Base-by-base conservation (phyloP, 2,888 invertebrate genomes). In the Ophion costatus region DNA sequence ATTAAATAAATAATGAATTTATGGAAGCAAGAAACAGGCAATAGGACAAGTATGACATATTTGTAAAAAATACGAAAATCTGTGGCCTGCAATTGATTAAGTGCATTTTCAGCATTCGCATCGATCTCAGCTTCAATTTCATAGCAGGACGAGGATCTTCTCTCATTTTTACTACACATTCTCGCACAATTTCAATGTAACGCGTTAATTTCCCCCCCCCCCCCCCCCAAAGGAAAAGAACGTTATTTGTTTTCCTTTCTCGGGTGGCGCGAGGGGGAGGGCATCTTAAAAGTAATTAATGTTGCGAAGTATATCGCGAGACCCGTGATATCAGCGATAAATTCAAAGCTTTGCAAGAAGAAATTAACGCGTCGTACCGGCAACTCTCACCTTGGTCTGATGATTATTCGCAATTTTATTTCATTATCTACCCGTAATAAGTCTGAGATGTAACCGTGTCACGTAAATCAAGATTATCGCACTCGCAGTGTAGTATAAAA, bases 401-500 rank as follows among this genome's bases (percentile, higher is more conserved):
- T 77, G 77, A 56, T 64, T 51, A 70, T 80, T 84, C 45, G 61
- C 75, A 86, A 84, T 69, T 73, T 74, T 77, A 77, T 84, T 75
- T 81, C 76, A 64, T 80, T 77, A 69, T 83, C 82, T 70, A 33
- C 56, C 70, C 75, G 79, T 77, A 77, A 82, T 76, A 84, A 85
- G 77, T 70, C 67, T 83, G 73, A 67, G 22, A 81, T 87, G 80
- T 82, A 87, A 87, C 78, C 86, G 70, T 70, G 85, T 87, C 87
- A 87, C 86, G 89, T 88, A 88, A 89, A 88, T 88, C 87, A 76
- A 64, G 66, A 76, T 83, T 80, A 57, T 70, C 63, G 24, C 33
- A 33, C 84, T 75, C 56, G 67, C 42, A 84, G 83, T 73, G 85
- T 88, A 86, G 83, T 56, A 56, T 66, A 63, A 67, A 88, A 88